Conservation (phyloP, 1,140 invertebrate genomes). For the Melanaphis sacchari region DNA sequence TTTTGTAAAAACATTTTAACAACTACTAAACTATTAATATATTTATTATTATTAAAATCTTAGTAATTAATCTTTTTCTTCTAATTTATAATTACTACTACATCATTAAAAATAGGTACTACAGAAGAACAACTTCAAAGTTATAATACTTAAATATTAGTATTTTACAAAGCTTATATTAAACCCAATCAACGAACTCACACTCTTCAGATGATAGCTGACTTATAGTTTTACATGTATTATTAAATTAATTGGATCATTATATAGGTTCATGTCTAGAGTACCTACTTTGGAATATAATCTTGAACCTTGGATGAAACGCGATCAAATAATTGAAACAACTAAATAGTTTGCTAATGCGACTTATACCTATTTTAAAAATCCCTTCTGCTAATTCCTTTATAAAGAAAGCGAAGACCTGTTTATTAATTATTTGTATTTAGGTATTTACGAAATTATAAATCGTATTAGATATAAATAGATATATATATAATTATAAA, state of each 20-base stretch:
- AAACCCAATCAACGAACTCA: neutral
- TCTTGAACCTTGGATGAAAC: neutral
- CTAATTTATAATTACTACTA: neutral
- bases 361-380: neutral
- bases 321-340: neutral
- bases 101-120: neutral
- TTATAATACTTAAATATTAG: conserved; percentile 3
- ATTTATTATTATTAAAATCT: neutral
- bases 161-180: neutral
- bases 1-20: neutral
- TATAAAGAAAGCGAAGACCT: neutral
- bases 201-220: neutral
- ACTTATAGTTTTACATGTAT: neutral
- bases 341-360: neutral
- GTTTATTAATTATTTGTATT: neutral
- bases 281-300: conserved; percentile 27
- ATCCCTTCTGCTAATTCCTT: neutral
- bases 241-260: neutral
- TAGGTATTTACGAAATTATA: neutral
- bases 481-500: neutral
- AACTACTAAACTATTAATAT: neutral
- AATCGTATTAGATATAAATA: neutral
- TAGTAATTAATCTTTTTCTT: neutral
- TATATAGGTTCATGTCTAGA: neutral
- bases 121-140: neutral